Percentiles rank a stretch among this genome's conserved stretches.
Evolutionary conservation across 2,888 invertebrate species (phyloP).

Genomic region (Athrips mouffetella): DNA sequence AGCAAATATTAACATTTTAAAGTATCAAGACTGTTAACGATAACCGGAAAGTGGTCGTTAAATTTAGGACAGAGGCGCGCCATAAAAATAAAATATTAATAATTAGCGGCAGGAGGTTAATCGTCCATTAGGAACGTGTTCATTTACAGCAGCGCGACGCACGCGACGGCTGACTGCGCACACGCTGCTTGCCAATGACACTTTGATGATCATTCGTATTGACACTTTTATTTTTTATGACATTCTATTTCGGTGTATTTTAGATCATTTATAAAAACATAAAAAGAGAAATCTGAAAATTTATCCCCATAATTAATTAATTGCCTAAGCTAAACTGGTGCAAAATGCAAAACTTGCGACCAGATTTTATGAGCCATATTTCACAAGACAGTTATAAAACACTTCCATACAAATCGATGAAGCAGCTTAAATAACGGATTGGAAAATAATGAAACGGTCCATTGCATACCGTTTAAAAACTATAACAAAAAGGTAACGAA

Average conservation of each 20-base stretch:
- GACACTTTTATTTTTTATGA: conserved; percentile 20
- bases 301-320: background rate
- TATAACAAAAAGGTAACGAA: conserved; percentile 67
- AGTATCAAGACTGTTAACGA: conserved; percentile 51
- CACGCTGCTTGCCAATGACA: conserved; percentile 25
- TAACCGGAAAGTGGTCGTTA: conserved; percentile 67
- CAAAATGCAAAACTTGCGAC: conserved; percentile 1
- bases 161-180: conserved; percentile 32
- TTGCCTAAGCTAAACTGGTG: background rate
- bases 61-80: conserved; percentile 52
- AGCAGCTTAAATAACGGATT: conserved; percentile 46
- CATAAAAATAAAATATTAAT: conserved; percentile 73
- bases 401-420: conserved; percentile 43
- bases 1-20: conserved; percentile 60
- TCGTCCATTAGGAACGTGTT: conserved; percentile 60
- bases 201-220: conserved; percentile 23
- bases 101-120: conserved; percentile 63
- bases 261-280: conserved; percentile 4
- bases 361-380: conserved; percentile 28
- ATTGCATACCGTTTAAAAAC: conserved; percentile 56
- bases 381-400: conserved; percentile 46
- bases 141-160: conserved; percentile 40
- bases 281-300: conserved; percentile 1
- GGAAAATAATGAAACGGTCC: conserved; percentile 53
- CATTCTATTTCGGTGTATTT: conserved; percentile 3